phyloP scores from a whole-genome alignment of 2,888 invertebrate species.

The Apamea crenata region DNA sequence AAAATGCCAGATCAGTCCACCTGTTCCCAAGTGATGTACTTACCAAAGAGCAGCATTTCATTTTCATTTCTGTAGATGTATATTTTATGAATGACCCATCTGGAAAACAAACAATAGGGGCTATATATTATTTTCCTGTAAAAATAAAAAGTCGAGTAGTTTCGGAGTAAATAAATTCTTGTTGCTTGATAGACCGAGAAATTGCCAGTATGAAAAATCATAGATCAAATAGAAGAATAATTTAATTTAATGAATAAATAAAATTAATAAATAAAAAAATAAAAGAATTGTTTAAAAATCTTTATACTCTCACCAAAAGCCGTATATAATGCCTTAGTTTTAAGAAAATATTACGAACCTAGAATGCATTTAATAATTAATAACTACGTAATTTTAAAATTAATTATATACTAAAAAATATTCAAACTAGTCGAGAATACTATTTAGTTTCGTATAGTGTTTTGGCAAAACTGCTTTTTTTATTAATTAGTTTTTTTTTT shows the following conservation, averaged over 20 bases:
- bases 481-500: background rate
- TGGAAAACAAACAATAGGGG: background rate
- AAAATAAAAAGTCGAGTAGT: background rate
- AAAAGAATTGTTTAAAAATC: background rate
- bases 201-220: background rate
- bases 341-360: background rate
- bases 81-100: background rate
- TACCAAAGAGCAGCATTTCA: background rate
- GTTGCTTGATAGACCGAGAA: background rate
- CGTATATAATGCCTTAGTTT: background rate
- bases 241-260: no score
- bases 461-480: background rate
- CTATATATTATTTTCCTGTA: background rate
- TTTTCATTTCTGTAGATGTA: no score
- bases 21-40: background rate
- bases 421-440: background rate
- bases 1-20: background rate
- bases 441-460: background rate
- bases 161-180: background rate
- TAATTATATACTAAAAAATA: background rate
- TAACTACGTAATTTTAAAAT: background rate
- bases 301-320: background rate
- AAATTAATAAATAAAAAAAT: no score
- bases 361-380: conserved; percentile 11
- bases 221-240: background rate